These are phyloP conservation scores for Ceyx melanurus DNA, from an alignment of 2,113 vertebrate species.

Conservation along the genomic window DNA sequence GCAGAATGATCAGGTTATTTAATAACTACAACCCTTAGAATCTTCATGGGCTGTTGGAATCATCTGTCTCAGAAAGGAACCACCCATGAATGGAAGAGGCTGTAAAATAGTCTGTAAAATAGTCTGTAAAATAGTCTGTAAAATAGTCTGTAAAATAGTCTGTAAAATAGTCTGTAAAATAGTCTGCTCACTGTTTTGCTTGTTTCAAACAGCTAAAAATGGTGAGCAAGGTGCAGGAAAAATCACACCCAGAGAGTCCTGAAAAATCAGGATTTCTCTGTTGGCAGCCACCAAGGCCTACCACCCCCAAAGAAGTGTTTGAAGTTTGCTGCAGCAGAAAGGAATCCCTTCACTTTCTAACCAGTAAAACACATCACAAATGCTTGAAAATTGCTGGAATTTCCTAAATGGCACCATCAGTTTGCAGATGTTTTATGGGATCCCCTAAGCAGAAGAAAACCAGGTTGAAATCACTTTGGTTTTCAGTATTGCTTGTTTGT, in stretches of 20 bases:
- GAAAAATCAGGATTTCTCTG: neutral
- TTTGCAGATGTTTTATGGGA: neutral
- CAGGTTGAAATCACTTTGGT: neutral
- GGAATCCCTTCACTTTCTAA: fast-evolving
- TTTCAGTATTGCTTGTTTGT: neutral
- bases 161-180: neutral
- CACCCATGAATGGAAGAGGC: fast-evolving
- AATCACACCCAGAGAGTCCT: neutral
- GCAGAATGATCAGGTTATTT: neutral
- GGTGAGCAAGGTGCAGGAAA: neutral
- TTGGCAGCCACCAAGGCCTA: neutral
- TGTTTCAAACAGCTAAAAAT: fast-evolving
- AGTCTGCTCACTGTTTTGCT: neutral
- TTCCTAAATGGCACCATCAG: neutral
- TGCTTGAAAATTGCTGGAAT: neutral
- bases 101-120: neutral
- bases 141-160: neutral
- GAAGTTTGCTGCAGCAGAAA: neutral
- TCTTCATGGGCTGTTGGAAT: neutral
- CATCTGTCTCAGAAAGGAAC: neutral
- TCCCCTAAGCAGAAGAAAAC: neutral
- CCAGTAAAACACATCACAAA: fast-evolving
- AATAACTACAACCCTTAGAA: neutral
- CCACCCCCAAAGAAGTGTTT: fast-evolving
- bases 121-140: neutral